Evolutionary conservation across 2,797 vertebrate species (phyloP).

Genomic region (Cyprinella venusta): DNA sequence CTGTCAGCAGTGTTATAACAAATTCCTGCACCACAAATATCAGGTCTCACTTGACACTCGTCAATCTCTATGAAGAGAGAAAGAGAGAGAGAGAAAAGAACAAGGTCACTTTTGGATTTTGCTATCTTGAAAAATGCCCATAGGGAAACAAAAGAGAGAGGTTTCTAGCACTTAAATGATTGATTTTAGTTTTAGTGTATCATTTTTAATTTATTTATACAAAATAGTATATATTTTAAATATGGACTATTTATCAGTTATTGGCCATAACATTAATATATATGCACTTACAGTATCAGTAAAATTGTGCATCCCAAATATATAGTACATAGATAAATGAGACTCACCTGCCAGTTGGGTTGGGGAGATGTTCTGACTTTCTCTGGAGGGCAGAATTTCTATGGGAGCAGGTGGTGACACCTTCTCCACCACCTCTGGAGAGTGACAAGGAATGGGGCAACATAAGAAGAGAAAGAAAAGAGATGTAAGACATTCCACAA

Average conservation of each 20-base stretch:
- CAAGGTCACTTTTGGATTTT: not conserved
- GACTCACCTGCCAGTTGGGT: constrained; percentile 89
- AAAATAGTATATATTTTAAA: not conserved
- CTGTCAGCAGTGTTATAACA: constrained; percentile 91
- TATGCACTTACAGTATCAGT: not conserved
- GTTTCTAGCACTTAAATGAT: not conserved
- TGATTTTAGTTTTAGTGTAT: not conserved
- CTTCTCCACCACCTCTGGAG: constrained; percentile 88
- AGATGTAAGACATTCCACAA: not conserved
- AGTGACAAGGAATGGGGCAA: constrained; percentile 42
- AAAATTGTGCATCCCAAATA: not conserved
- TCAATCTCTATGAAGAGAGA: constrained; percentile 85
- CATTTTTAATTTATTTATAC: not conserved
- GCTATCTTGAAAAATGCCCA: constrained; percentile 15
- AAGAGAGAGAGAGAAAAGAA: not conserved
- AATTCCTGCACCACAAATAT: constrained; percentile 90
- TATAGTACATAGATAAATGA: not conserved
- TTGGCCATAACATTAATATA: not conserved
- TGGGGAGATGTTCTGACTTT: constrained; percentile 92
- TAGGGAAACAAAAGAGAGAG: not conserved
- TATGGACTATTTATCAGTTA: not conserved
- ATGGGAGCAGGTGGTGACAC: constrained; percentile 90
- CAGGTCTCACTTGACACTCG: constrained; percentile 89
- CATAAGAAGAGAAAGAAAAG: constrained; percentile 1
- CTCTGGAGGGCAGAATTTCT: constrained; percentile 89